Base-by-base conservation (phyloP, 2,113 vertebrate genomes). In the Pongo pygmaeus region DNA sequence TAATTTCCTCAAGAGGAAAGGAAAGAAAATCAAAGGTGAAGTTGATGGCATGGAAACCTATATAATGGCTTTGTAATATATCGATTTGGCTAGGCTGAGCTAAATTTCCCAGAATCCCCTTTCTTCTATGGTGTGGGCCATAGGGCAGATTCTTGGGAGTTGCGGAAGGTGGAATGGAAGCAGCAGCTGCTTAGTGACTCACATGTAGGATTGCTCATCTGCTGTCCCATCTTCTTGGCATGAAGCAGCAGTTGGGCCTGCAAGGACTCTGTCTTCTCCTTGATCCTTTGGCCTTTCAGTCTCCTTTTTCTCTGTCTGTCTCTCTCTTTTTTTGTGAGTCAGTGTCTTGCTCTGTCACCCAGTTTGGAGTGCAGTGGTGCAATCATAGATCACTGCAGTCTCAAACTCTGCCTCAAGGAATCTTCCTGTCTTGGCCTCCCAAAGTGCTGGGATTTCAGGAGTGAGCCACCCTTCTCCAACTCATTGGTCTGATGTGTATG, bases 1-100 rank as follows among this genome's bases (percentile, higher is more conserved):
- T 77, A n/a, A 92, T 84, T 89, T 96, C 30, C 38, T 77, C 20
- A 83, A 95, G 23, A 84, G 84, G 23, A 40, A 57, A 93, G 55
- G 52, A 78, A 64, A 30, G 43, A 90, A 86, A 79, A n/a, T 70
- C 69, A 89, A 48, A 90, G 43, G 23, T 69, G 30, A 90, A 11
- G 43, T 35, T 4, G 3, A 8, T n/a, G 80, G 48, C 9, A 43
- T 50, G 17, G 69, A 43, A 84, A 40, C 18, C 20, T 67, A 8
- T n/a, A 46, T 3, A 35, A 46, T 38, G 46, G 18, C 69, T 78
- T 86, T 90, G 18, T 74, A 40, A 43, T 25, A 2, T 67, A 50
- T 61, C 48, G 40, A 0, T 75, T 67, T 69, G 59, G 14, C 8
- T 59, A 16, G 22, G 52, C 38, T 70, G 27, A 74, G 12, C 46